These are phyloP conservation scores for Spea multiplicata DNA, from an alignment of 2,113 vertebrate species.

Conservation along the genomic window DNA sequence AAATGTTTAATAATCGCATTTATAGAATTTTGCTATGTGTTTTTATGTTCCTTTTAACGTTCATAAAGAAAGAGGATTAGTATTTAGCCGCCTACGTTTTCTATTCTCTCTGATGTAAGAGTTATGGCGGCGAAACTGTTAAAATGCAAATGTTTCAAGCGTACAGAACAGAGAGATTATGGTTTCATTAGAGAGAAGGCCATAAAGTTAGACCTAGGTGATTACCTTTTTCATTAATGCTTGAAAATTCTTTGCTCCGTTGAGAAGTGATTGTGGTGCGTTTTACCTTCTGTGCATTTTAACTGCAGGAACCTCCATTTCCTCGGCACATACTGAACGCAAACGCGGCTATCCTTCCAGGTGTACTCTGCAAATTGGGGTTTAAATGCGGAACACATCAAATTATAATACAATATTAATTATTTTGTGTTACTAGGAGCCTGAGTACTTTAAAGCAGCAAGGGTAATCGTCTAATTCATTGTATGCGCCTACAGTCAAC, in stretches of 20 bases:
- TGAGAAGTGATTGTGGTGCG: slow-evolving; percentile 74
- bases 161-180: slow-evolving; percentile 78
- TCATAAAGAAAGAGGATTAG: slow-evolving; percentile 66
- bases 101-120: slow-evolving; percentile 52
- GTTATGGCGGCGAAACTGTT: slow-evolving; percentile 71
- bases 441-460: slow-evolving; percentile 83
- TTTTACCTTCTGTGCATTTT: slow-evolving; percentile 74
- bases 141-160: slow-evolving; percentile 78
- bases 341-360: slow-evolving; percentile 84
- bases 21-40: not conserved
- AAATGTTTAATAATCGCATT: slow-evolving; percentile 25
- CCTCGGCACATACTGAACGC: slow-evolving; percentile 85
- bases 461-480: slow-evolving; percentile 94
- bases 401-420: slow-evolving; percentile 98
- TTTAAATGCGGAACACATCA: slow-evolving; percentile 93
- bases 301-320: slow-evolving; percentile 84
- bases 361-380: slow-evolving; percentile 93
- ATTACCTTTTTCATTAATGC: slow-evolving; percentile 84
- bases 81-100: not conserved
- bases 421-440: slow-evolving; percentile 89
- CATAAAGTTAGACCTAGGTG: slow-evolving; percentile 82
- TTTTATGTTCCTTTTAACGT: slow-evolving; percentile 54
- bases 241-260: slow-evolving; percentile 79
- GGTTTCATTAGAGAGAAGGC: slow-evolving; percentile 81
- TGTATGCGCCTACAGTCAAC: slow-evolving; percentile 86